Evolutionary conservation across 2,113 vertebrate species (phyloP).

Genomic region (Acanthochromis polyacanthus): DNA sequence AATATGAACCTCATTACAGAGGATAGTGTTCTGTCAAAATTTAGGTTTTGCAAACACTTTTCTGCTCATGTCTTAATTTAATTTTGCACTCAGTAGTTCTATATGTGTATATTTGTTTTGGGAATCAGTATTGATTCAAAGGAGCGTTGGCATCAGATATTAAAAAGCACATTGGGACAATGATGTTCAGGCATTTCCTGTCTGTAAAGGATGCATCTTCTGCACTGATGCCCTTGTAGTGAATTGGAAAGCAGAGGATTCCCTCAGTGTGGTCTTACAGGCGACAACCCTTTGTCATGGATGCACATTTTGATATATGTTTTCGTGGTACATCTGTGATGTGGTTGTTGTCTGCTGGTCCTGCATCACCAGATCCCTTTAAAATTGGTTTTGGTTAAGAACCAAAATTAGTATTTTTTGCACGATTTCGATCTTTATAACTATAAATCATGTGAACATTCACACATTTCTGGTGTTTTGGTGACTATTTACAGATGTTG

Average conservation of each 20-base stretch:
- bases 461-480: too few relatives aligned
- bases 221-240: conserved; percentile 67
- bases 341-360: too few relatives aligned
- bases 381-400: too few relatives aligned
- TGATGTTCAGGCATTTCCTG: conserved; percentile 53
- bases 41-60: neutral
- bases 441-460: too few relatives aligned
- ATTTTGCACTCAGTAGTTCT: neutral
- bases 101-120: neutral
- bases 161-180: neutral
- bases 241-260: fast-evolving
- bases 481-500: too few relatives aligned
- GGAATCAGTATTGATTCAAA: neutral
- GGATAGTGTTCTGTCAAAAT: neutral
- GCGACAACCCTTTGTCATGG: neutral
- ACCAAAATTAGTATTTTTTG: too few relatives aligned
- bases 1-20: neutral
- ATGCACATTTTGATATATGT: too few relatives aligned
- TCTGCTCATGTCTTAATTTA: neutral
- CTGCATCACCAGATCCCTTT: too few relatives aligned
- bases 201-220: conserved; percentile 50
- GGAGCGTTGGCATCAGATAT: neutral
- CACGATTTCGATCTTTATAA: too few relatives aligned
- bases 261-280: conserved; percentile 31
- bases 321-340: too few relatives aligned